Evolutionary conservation across 1,140 invertebrate species (phyloP).

Genomic region (Phymorhynchus buccinoides): DNA sequence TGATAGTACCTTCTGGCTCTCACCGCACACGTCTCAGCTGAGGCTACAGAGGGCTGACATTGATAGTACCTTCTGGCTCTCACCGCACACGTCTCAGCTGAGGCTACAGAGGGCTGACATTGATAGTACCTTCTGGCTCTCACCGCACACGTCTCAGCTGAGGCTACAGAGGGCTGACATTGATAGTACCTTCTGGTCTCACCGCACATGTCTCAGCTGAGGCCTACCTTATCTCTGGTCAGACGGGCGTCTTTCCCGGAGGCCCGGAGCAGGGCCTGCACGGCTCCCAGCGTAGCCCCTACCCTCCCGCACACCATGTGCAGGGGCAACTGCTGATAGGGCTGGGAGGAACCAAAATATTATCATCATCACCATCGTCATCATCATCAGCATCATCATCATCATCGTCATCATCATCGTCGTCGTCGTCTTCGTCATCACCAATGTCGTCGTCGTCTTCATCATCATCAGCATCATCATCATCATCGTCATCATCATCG

Average conservation of each 20-base stretch:
- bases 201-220: too few relatives aligned
- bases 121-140: too few relatives aligned
- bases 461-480: not conserved
- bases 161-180: too few relatives aligned
- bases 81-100: too few relatives aligned
- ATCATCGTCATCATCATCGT: too few relatives aligned
- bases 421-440: not conserved
- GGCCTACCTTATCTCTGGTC: constrained; percentile 87
- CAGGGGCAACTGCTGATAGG: constrained; percentile 86
- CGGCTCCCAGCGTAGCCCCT: constrained; percentile 90
- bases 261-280: constrained; percentile 84
- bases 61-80: too few relatives aligned
- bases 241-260: constrained; percentile 90
- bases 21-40: too few relatives aligned
- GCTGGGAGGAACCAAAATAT: constrained; percentile 59
- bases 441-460: not conserved
- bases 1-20: too few relatives aligned
- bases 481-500: not conserved
- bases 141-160: too few relatives aligned
- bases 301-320: constrained; percentile 92
- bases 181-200: too few relatives aligned
- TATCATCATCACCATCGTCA: not conserved
- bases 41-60: too few relatives aligned
- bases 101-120: too few relatives aligned
- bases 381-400: not conserved